Evolutionary conservation across 2,797 vertebrate genomes (phyloP).

Genomic region (Anisognathus igniventris): DNA sequence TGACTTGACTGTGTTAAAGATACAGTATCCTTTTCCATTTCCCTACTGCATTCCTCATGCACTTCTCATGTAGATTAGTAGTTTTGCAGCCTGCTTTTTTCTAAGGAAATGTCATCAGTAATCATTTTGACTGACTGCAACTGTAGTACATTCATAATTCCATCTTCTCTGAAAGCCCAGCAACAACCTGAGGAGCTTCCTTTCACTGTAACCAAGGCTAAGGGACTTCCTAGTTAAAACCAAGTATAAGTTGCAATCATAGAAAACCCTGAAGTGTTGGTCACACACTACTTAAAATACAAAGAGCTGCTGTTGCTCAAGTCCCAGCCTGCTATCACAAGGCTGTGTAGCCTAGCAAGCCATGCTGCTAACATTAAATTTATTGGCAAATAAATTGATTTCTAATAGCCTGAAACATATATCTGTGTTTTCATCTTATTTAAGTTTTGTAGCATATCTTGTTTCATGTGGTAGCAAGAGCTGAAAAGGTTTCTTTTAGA

Average conservation of each 20-base stretch:
- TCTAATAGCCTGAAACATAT: not conserved
- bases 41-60: not conserved
- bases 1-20: slow-evolving; percentile 43
- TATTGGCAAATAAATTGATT: not conserved
- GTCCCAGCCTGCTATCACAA: not conserved
- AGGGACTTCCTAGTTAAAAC: not conserved
- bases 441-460: not conserved
- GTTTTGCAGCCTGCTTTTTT: not conserved
- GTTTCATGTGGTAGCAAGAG: not conserved
- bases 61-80: not conserved
- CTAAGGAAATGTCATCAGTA: not conserved
- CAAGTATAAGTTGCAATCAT: not conserved
- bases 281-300: not conserved
- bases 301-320: not conserved
- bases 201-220: not conserved
- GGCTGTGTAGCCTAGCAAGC: not conserved
- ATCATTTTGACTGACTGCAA: not conserved
- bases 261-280: not conserved
- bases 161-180: not conserved
- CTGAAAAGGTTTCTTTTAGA: not conserved
- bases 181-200: not conserved
- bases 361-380: not conserved
- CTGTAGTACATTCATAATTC: rapidly evolving
- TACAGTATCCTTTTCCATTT: slow-evolving; percentile 64
- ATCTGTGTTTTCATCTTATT: not conserved